Evolutionary conservation across 2,888 invertebrate species (phyloP), one percentile per base, ranked within the genome.

Genomic region (Drosophila nr. perissopoda): DNA sequence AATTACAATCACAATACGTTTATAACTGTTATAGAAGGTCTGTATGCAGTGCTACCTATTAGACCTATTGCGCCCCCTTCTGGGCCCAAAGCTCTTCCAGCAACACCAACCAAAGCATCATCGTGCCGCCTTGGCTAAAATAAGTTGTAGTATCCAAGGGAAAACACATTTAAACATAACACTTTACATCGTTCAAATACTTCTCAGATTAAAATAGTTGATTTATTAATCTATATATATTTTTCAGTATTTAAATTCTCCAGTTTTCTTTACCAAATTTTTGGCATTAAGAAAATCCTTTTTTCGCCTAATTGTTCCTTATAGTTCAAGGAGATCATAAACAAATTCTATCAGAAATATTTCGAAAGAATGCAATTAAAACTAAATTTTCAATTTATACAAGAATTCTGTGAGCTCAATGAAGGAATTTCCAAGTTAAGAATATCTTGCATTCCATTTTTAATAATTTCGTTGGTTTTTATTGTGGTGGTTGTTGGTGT

Each of bases 401-500:
- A 42, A 11, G 40, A 42, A 21, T 11, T 21, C n/a, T 10, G n/a
- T 21, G 42, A 21, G 42, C 13, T 6, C 16, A 46, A 25, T 25
- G 7, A 46, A 25, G 25, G 8, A 46, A 25, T 8, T 46, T 25
- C 25, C 25, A 46, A 46, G 8, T 25, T 16, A 1, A 16, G 16
- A 46, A 46, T 46, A 46, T 18, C 4, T 31, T 8, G 31, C 1
- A 31, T 31, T 31, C 31, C 51, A 8, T 31, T 18, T 29, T 11
- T 3, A 11, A 16, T 25, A 46, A 52, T 42, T 56, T 56, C 16
- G 52, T 34, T 67, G 18, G 46, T 33, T 27, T 38, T 53, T 7
- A 16, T 29, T 34, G 13, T 13, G 21, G 59, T 13, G 10, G 21
- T 11, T 62, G 10, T 6, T 57, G 27, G 1, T 25, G 31, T n/a